These are phyloP conservation scores for Zaprionus lineosus DNA, from an alignment of 2,888 invertebrate genomes.

Conservation along the genomic window DNA sequence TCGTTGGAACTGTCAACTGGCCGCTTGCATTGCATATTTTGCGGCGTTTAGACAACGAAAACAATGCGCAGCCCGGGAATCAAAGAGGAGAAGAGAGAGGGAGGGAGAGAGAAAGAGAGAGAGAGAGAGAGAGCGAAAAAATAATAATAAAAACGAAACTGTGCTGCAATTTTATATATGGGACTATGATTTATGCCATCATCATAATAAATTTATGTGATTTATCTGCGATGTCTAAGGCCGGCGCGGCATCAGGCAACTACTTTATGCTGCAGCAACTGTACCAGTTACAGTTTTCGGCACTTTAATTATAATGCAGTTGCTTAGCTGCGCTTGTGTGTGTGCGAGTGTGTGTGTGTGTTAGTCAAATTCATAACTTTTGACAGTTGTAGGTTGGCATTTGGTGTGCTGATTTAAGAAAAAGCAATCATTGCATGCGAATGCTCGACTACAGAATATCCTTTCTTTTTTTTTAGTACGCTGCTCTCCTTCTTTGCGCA, in stretches of 20 bases:
- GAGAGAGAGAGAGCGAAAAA: slow-evolving; percentile 12
- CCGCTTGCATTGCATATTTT: slow-evolving; percentile 67
- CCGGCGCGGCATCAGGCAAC: slow-evolving; percentile 12
- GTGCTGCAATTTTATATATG: slow-evolving; percentile 65
- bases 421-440: neutral
- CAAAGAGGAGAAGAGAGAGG: slow-evolving; percentile 7
- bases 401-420: slow-evolving; percentile 24
- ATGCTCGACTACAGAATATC: neutral
- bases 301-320: slow-evolving; percentile 50
- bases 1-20: slow-evolving; percentile 38
- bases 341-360: slow-evolving; percentile 11
- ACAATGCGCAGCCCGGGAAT: slow-evolving; percentile 50
- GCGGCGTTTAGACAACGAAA: slow-evolving; percentile 65
- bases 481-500: no score
- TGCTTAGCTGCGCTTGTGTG: slow-evolving; percentile 11
- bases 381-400: slow-evolving; percentile 68
- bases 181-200: slow-evolving; percentile 79
- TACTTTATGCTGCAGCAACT: slow-evolving; percentile 37
- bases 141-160: slow-evolving; percentile 14
- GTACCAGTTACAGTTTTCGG: slow-evolving; percentile 30
- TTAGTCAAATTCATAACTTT: slow-evolving; percentile 66
- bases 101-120: slow-evolving; percentile 5
- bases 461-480: no score
- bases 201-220: slow-evolving; percentile 83
- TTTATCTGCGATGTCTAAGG: slow-evolving; percentile 73